phyloP scores from a whole-genome alignment of 2,888 invertebrate species.

The Zaprionus obscuricornis region DNA sequence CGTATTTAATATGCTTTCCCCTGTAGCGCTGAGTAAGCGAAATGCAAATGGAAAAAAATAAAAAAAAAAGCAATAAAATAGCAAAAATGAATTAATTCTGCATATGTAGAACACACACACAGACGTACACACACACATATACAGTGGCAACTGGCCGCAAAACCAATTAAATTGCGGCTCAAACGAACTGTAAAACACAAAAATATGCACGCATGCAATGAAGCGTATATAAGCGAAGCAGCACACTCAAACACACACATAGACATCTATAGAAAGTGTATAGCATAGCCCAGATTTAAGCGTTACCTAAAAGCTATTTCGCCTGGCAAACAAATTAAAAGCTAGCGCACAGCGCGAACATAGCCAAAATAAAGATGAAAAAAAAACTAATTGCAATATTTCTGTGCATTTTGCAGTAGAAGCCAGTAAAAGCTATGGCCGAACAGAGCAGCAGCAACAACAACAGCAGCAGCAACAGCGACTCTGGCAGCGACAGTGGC shows the following conservation, averaged over 20 bases:
- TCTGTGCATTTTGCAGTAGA: slow-evolving; percentile 39
- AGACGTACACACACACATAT: slow-evolving; percentile 16
- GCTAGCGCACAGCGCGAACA: slow-evolving; percentile 2
- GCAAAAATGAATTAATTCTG: slow-evolving; percentile 35
- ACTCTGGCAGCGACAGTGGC: slow-evolving; percentile 1
- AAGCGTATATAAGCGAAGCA: slow-evolving; percentile 30
- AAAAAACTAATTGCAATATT: slow-evolving; percentile 55
- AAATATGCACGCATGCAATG: slow-evolving; percentile 42
- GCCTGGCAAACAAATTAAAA: slow-evolving; percentile 33
- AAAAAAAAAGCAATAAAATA: slow-evolving; percentile 31
- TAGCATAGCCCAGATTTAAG: slow-evolving; percentile 33
- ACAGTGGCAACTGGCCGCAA: slow-evolving; percentile 32
- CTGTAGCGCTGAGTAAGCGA: too few species aligned
- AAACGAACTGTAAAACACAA: slow-evolving; percentile 63
- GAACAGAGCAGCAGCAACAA: slow-evolving; percentile 49
- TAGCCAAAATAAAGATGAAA: too few species aligned
- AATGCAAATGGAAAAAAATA: too few species aligned
- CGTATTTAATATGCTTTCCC: slow-evolving; percentile 25
- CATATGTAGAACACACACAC: slow-evolving; percentile 6
- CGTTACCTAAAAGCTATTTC: slow-evolving; percentile 40
- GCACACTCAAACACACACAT: slow-evolving; percentile 9
- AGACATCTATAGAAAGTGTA: neutral
- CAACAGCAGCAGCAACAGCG: slow-evolving; percentile 22
- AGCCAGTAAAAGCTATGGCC: slow-evolving; percentile 47
- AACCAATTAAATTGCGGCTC: slow-evolving; percentile 68